Percentiles rank a stretch among this genome's conserved stretches.
These are phyloP conservation scores for Noctua janthe DNA, from an alignment of 2,888 invertebrate genomes.

Conservation along the genomic window DNA sequence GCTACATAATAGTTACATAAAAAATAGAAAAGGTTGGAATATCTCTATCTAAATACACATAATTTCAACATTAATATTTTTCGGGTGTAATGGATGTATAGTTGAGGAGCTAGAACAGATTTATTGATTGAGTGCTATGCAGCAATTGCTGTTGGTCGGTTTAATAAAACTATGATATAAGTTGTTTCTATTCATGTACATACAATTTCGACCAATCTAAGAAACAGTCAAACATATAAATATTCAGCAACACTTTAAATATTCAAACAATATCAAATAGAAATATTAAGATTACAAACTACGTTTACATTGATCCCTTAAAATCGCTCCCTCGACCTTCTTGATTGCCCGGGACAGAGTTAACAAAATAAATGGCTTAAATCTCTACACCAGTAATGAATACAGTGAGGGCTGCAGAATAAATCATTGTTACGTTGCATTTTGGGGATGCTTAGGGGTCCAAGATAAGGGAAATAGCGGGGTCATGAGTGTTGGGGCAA, in stretches of 20 bases:
- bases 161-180: not conserved
- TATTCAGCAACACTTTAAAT: constrained; percentile 4
- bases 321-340: constrained; percentile 79
- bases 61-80: no score
- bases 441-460: constrained; percentile 76
- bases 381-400: constrained; percentile 90
- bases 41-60: not conserved
- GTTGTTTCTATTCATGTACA: not conserved
- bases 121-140: not conserved
- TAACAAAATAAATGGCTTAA: constrained; percentile 91
- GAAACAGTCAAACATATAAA: not conserved
- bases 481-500: not conserved
- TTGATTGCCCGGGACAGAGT: constrained; percentile 87
- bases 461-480: constrained; percentile 49
- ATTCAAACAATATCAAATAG: constrained; percentile 57
- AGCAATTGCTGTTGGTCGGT: not conserved
- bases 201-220: not conserved
- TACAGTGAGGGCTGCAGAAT: constrained; percentile 87
- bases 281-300: constrained; percentile 83
- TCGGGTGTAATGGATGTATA: not conserved
- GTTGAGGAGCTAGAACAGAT: not conserved
- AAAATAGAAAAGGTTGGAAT: not conserved
- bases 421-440: constrained; percentile 89
- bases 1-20: not conserved
- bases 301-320: constrained; percentile 76